Evolutionary conservation across 2,888 invertebrate genomes (phyloP).

Genomic region (Harmothoe impar): DNA sequence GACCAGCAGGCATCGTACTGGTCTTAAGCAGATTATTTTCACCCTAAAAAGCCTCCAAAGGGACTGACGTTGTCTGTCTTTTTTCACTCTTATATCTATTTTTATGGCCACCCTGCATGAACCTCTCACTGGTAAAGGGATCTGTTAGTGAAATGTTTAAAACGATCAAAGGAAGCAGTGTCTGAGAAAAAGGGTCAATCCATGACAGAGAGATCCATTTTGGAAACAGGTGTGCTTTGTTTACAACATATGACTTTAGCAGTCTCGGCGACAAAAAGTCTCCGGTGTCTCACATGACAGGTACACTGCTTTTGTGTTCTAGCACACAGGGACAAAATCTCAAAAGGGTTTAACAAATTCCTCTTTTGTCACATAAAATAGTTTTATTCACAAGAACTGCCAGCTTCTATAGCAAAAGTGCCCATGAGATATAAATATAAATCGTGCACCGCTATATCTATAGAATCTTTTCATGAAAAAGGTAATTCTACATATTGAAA

Average conservation of each 20-base stretch:
- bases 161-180: slow-evolving; percentile 1
- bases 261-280: too few relatives aligned
- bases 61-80: not conserved
- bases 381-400: too few relatives aligned
- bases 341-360: too few relatives aligned
- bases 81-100: not conserved
- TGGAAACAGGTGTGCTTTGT: not conserved
- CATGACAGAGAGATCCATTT: not conserved
- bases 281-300: too few relatives aligned
- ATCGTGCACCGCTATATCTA: too few relatives aligned
- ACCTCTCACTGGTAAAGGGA: not conserved
- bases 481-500: too few relatives aligned
- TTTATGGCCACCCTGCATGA: not conserved
- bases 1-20: not conserved
- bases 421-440: too few relatives aligned
- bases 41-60: not conserved
- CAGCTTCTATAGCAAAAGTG: too few relatives aligned
- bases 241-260: too few relatives aligned
- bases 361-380: too few relatives aligned
- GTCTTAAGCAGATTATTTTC: not conserved
- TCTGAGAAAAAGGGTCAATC: not conserved
- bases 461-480: too few relatives aligned
- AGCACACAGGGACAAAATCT: too few relatives aligned
- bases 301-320: not conserved
- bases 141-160: not conserved